Percentiles rank a stretch among this genome's conserved stretches.
phyloP scores from a whole-genome alignment of 1,140 invertebrate species.

The Atopsyche davidsoni region DNA sequence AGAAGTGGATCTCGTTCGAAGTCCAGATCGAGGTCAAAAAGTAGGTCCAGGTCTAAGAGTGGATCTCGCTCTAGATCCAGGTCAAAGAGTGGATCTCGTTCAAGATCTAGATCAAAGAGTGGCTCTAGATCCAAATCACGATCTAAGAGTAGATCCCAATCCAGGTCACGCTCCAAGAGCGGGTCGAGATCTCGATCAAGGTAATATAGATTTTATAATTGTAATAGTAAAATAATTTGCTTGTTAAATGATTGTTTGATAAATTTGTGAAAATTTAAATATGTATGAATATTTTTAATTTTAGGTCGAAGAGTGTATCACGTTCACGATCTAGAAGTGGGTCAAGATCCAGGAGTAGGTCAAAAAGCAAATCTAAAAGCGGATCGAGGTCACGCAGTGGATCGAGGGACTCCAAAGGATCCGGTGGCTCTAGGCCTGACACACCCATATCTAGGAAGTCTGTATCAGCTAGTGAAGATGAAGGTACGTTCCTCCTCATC shows the following conservation, averaged over 20 bases:
- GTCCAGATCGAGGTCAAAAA: constrained; percentile 32
- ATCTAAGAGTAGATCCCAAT: constrained; percentile 40
- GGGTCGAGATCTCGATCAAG: constrained; percentile 29
- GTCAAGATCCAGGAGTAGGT: constrained; percentile 30
- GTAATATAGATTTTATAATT: constrained; percentile 11
- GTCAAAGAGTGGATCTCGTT: constrained; percentile 44
- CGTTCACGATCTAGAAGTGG: constrained; percentile 15
- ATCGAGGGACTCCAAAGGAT: constrained; percentile 30
- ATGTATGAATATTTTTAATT: too few relatives aligned
- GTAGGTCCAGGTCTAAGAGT: constrained; percentile 39
- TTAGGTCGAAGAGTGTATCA: background rate
- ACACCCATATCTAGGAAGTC: constrained; percentile 49
- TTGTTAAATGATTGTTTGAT: too few relatives aligned
- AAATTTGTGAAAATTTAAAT: too few relatives aligned
- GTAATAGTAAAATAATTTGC: background rate
- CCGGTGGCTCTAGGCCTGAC: constrained; percentile 40
- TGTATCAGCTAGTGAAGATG: constrained; percentile 49
- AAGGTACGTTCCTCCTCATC: constrained; percentile 31
- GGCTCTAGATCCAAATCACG: constrained; percentile 32
- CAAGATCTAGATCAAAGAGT: constrained; percentile 44
- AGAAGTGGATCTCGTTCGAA: constrained; percentile 40
- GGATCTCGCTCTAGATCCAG: constrained; percentile 40
- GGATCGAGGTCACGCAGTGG: constrained; percentile 36
- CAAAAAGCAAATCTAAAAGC: constrained; percentile 35
- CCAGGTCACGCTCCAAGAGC: constrained; percentile 37